Percentiles rank a stretch among this genome's conserved stretches.
Conservation (phyloP, 2,888 invertebrate genomes). For the Eubasilissa splendida region DNA sequence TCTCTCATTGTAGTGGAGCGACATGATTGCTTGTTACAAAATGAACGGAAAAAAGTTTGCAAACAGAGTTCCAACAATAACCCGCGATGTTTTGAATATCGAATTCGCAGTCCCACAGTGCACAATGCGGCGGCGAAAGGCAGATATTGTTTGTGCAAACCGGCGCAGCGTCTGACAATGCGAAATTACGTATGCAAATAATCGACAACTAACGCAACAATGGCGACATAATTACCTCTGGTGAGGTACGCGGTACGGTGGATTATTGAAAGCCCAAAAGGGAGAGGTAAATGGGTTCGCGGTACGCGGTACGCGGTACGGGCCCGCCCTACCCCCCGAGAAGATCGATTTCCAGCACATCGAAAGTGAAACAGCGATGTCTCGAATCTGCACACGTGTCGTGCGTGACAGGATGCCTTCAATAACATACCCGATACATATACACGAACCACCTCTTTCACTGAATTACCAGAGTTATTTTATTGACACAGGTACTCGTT, state of each 20-base stretch:
- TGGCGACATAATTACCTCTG: conserved; percentile 50
- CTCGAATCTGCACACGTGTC: too few species aligned
- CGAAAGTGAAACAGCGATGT: too few species aligned
- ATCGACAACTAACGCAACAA: conserved; percentile 51
- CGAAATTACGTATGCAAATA: conserved; percentile 58
- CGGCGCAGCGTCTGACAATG: conserved; percentile 49
- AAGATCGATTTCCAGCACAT: too few species aligned
- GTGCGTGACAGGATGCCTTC: too few species aligned
- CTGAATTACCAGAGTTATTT: too few species aligned
- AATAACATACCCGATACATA: too few species aligned
- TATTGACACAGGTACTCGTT: too few species aligned
- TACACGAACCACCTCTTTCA: too few species aligned
- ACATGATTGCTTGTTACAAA: conserved; percentile 43
- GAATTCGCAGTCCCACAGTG: conserved; percentile 31
- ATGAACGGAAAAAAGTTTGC: conserved; percentile 32
- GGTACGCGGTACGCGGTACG: too few species aligned
- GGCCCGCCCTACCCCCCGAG: too few species aligned
- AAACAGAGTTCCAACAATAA: conserved; percentile 44
- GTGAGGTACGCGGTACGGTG: background rate
- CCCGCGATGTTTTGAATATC: conserved; percentile 44
- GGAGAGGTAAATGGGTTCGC: background rate
- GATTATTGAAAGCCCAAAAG: conserved; percentile 10
- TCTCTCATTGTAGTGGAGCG: conserved; percentile 41
- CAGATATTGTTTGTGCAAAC: conserved; percentile 51
- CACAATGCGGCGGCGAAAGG: conserved; percentile 38